Evolutionary conservation across 2,113 vertebrate genomes (phyloP), one percentile per base, ranked within the genome.

Genomic region (Dromaius novaehollandiae): DNA sequence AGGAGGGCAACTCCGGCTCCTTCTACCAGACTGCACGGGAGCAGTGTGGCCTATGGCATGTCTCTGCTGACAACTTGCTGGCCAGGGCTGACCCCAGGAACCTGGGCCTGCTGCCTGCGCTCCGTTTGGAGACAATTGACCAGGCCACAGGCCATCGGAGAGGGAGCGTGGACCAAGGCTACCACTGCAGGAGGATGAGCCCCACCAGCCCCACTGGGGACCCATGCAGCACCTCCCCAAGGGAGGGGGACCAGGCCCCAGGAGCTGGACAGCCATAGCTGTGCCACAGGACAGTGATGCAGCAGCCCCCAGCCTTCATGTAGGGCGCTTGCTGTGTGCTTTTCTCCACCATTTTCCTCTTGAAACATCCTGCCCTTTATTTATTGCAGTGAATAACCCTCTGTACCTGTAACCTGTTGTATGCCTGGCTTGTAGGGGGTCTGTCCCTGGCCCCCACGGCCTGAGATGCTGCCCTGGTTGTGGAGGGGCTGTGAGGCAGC

Each of bases 91-190:
- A 98, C 61, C 98, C 98, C 42, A 88, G 91, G 70, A 98, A 81
- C 80, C 96, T 98, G 77, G 98, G 98, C 17, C 82, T 98, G 86
- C 91, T 98, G 84, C 98, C 98, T 0, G 96, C 98, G 0, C 92
- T 98, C 36, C 97, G 97, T 28, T 78, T 98, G 26, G 98, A 98
- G 95, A 97, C 94, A 3, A 89, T 93, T 1, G 95, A 98, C 51
- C 97, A 98, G 4, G 96, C 94, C 18, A 46, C 97, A 8, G 89
- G 97, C 8, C 17, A 13, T 46, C 93, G n/a, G 68, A 63, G 38
- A 53, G 93, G 94, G 19, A 95, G 89, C 0, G 1, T 0, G 3
- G 95, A 97, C 42, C 94, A 86, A 84, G 91, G 89, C 32, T 75
- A 82, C 13, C 58, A 92, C 1, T 22, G 90, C 50, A 24, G 0